A percentile compares a stretch with the other conserved stretches of the same genome.
Conservation (phyloP, 2,113 vertebrate genomes). For the Heterochromis multidens region DNA sequence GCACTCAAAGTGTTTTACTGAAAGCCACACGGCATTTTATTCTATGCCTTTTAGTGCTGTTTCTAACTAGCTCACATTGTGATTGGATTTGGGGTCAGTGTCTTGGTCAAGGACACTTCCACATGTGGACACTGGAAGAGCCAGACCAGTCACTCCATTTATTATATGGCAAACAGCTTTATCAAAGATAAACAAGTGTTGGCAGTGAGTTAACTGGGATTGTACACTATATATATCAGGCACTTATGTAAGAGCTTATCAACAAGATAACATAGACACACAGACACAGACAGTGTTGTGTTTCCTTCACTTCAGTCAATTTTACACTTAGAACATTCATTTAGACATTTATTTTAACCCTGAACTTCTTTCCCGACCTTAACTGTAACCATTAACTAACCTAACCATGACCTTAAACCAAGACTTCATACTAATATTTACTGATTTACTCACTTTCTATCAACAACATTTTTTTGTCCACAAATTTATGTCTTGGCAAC, state of each 20-base stretch:
- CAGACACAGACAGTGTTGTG: not conserved
- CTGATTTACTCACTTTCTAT: no score
- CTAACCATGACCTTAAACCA: no score
- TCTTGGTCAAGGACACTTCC: not conserved
- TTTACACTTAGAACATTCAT: not conserved
- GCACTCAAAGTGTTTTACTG: not conserved
- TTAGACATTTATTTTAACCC: not conserved
- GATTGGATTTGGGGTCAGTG: not conserved
- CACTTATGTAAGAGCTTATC: not conserved
- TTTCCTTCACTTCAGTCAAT: not conserved
- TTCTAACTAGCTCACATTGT: not conserved
- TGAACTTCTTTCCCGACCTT: not conserved
- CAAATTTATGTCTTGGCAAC: no score
- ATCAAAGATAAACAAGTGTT: not conserved
- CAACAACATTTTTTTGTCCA: not conserved
- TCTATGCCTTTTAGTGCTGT: not conserved
- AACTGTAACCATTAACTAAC: not conserved
- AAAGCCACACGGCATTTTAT: not conserved
- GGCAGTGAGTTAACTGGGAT: not conserved
- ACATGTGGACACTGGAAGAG: not conserved
- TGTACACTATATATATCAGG: not conserved
- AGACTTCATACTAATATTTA: no score
- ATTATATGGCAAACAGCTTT: not conserved
- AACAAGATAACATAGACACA: not conserved
- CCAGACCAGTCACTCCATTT: not conserved